These are phyloP conservation scores for Seriola quinqueradiata DNA, from an alignment of 2,113 vertebrate genomes.

Conservation along the genomic window DNA sequence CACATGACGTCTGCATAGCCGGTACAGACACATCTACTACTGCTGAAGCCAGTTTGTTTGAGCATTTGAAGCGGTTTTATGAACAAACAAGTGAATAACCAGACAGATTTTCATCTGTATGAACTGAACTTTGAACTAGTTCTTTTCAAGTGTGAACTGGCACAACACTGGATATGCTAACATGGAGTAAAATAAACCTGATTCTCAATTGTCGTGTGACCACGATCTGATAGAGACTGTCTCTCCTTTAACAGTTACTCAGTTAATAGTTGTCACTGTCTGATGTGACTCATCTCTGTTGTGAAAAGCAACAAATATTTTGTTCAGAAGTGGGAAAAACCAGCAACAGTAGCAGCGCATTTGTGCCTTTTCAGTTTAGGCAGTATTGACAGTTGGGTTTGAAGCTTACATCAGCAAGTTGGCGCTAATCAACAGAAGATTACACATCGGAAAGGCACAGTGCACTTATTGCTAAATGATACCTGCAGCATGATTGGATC, in stretches of 20 bases:
- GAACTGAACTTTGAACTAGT: too few relatives aligned
- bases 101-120: too few relatives aligned
- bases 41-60: too few relatives aligned
- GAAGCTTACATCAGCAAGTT: conserved; percentile 20
- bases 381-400: background rate
- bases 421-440: conserved; percentile 34
- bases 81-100: too few relatives aligned
- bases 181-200: background rate
- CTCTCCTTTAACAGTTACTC: conserved; percentile 37
- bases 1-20: too few relatives aligned
- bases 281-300: conserved; percentile 39
- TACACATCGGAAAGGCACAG: conserved; percentile 26
- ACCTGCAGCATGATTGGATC: conserved; percentile 53
- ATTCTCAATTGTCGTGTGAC: conserved; percentile 21
- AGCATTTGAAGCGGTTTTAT: too few relatives aligned
- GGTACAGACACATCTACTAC: too few relatives aligned
- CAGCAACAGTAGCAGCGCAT: background rate
- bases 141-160: too few relatives aligned
- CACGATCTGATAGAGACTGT: conserved; percentile 3
- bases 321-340: conserved; percentile 13
- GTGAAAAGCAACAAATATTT: conserved; percentile 11
- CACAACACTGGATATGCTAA: background rate
- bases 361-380: conserved; percentile 4
- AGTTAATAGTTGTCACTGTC: conserved; percentile 25
- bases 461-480: conserved; percentile 28